Conservation (phyloP, 2,888 invertebrate species). For the Drosophila anceps region DNA sequence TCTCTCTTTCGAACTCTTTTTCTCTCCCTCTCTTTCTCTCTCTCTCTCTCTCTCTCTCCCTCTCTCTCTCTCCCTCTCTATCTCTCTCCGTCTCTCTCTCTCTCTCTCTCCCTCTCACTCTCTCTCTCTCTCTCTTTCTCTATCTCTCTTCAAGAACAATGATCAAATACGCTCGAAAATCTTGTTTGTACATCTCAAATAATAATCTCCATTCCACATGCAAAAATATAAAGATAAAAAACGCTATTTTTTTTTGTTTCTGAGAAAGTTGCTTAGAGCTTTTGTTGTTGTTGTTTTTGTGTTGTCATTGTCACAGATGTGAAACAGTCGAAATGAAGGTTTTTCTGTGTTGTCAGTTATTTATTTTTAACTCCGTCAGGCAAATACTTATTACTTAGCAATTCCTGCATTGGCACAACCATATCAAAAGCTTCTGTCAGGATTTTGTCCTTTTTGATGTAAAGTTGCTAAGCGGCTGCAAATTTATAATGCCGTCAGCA, state of each 20-base stretch:
- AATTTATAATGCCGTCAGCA: conserved; percentile 63
- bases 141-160: neutral
- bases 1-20: neutral
- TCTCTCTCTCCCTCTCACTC: neutral
- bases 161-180: neutral
- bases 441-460: conserved; percentile 61
- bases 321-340: conserved; percentile 11
- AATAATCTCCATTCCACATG: neutral
- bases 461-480: conserved; percentile 71
- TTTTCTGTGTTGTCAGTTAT: conserved; percentile 31
- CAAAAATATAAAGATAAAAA: neutral
- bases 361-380: conserved; percentile 40
- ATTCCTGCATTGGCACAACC: conserved; percentile 21
- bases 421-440: conserved; percentile 52
- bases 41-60: neutral
- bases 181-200: neutral
- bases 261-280: conserved; percentile 7
- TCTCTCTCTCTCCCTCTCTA: neutral
- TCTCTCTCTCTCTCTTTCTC: neutral
- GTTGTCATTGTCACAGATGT: conserved; percentile 20
- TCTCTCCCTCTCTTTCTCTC: no score
- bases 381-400: conserved; percentile 63
- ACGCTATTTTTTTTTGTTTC: neutral
- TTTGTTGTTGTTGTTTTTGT: neutral
- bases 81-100: neutral